Evolutionary conservation across 2,888 invertebrate genomes (phyloP), one percentile per base, ranked within the genome.

Genomic region (Diogma glabrata): DNA sequence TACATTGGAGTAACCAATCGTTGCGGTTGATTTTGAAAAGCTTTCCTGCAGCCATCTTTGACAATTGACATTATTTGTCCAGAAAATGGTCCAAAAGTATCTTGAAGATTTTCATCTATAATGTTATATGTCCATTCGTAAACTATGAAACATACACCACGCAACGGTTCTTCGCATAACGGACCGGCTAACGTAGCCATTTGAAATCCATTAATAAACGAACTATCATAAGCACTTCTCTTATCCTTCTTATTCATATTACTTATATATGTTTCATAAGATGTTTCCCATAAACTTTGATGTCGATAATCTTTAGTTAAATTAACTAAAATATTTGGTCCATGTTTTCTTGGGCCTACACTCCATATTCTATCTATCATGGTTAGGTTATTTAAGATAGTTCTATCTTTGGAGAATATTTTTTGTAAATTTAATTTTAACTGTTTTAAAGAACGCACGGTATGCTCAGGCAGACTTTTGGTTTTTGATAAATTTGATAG

Each of bases 1-100:
- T 93, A 97, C 90, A 97, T 95, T 4, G 99, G 96, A 2, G 88
- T 90, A 77, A 97, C 90, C 22, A 99, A 71, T 47, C 96, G 77
- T 64, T 91, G 91, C 0, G 90, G 86, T 63, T 90, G 91, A 48
- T 82, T 81, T 65, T 90, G 87, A 64, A 97, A 90, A 0, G 92
- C 88, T 64, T 81, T 84, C 28, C 86, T 77, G 64, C 94, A 94
- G 0, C 84, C 87, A 56, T 92, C 91, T 64, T 90, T 92, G 28
- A 87, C 82, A 6, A 86, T 80, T n/a, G 91, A 90, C 76, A 95
- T 85, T 53, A 95, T 79, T 73, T 93, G 92, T 52, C 94, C 94
- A 69, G 74, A 72, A 57, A 17, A 70, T 2, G 78, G 77, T 23
- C 69, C 67, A 59, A 55, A 63, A 0, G 61, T 60, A 47, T 63